Base-by-base conservation (phyloP, 2,888 invertebrate genomes). In the Ophion ellenae region DNA sequence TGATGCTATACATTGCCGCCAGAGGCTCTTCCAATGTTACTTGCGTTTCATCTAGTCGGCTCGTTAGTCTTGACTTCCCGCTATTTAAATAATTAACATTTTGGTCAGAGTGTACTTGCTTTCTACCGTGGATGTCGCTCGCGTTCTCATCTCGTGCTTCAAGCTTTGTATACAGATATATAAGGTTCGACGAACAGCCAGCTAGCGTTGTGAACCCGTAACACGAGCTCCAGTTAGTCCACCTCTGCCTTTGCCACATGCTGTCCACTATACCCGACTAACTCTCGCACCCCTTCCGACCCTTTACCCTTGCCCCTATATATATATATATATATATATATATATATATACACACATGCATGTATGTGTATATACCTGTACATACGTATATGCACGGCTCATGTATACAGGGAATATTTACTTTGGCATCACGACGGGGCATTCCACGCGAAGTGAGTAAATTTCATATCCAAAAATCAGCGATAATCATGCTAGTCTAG, bases 1-100 rank as follows among this genome's bases (percentile, higher is more conserved):
- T 32, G 53, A 36, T 69, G 9, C 64, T 17, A 67, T 67, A 24
- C 20, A 67, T 77, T 84, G 80, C 79, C 82, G 28, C 61, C 64
- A 17, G 40, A 45, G 24, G 77, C 84, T 83, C 61, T 53, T 74
- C 64, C 75, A 28, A 32, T 32, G 74, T 84, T 74, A 74, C 53
- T 53, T 64, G 28, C 76, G 74, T 74, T 85, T 83, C 84, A 85
- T 89, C 90, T 88, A 90, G 89, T 82, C 87, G 88, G 89, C 90
- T 91, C 91, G 91, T 91, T 92, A 92, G 90, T 90, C 88, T 87
- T 67, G 89, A 89, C 90, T 91, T 90, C 90, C 91, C 87, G 91
- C 90, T 91, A 90, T 91, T 92, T 91, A 90, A 92, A 92, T 92
- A 93, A 93, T 92, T 91, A 92, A 92, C 91, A 92, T 93, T 93